Evolutionary conservation across 2,113 vertebrate species (phyloP).

Genomic region (Silurus asotus): DNA sequence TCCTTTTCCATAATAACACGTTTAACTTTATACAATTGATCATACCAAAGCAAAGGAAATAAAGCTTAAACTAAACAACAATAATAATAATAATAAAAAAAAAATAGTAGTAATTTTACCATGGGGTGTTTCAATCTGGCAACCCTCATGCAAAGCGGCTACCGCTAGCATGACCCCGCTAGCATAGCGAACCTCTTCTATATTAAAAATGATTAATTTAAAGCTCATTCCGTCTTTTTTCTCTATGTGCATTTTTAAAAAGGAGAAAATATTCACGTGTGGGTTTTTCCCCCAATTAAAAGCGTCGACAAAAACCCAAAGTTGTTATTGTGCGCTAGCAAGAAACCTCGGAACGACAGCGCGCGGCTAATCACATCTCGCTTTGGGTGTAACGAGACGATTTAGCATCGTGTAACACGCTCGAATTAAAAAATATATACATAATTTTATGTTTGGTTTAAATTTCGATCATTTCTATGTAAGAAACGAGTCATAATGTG

Average conservation of each 20-base stretch:
- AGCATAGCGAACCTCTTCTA: neutral
- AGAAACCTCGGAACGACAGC: neutral
- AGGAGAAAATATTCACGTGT: too few relatives aligned
- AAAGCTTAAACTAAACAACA: too few relatives aligned
- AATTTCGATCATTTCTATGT: neutral
- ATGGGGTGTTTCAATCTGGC: neutral
- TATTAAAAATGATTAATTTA: too few relatives aligned
- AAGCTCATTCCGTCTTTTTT: too few relatives aligned
- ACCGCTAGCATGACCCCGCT: conserved; percentile 12
- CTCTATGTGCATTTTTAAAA: too few relatives aligned
- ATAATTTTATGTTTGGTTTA: neutral
- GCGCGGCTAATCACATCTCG: neutral
- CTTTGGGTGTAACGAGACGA: neutral
- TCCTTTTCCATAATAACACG: too few relatives aligned
- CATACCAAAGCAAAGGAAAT: too few relatives aligned
- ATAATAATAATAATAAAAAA: neutral
- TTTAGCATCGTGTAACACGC: neutral
- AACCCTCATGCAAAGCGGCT: neutral
- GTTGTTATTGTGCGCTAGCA: neutral
- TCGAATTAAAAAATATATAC: neutral
- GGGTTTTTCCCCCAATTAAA: neutral
- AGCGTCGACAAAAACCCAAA: too few relatives aligned
- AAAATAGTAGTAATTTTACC: neutral
- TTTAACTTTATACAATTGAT: too few relatives aligned
- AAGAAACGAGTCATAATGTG: neutral